Conservation (phyloP, 1,140 invertebrate species). For the Pogonomyrmex barbatus region DNA sequence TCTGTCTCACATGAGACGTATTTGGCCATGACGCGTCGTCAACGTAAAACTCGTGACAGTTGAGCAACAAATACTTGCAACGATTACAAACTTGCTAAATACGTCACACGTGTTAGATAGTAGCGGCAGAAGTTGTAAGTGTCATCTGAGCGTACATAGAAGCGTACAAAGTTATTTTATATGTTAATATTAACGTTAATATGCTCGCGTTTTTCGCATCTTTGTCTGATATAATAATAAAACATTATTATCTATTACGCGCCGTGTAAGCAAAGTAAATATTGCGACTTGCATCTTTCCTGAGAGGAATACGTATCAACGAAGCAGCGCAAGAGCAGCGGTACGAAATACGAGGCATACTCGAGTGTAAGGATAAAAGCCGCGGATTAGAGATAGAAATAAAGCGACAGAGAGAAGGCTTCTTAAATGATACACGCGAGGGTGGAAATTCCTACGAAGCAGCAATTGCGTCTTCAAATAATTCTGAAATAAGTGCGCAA, state of each 20-base stretch:
- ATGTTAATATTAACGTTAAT: background rate
- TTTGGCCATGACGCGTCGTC: constrained; percentile 4
- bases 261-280: background rate
- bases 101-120: background rate
- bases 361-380: constrained; percentile 30
- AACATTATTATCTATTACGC: background rate
- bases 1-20: background rate
- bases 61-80: background rate
- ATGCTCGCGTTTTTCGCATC: background rate
- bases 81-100: background rate
- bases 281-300: background rate
- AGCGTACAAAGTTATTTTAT: background rate
- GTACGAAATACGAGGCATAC: constrained; percentile 20
- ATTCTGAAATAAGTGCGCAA: constrained; percentile 21
- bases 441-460: constrained; percentile 7
- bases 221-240: background rate
- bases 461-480: background rate
- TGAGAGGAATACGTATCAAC: background rate
- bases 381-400: background rate
- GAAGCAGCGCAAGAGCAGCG: background rate
- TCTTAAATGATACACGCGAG: constrained; percentile 17
- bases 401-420: background rate
- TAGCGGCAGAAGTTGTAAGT: background rate
- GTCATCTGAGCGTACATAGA: background rate
- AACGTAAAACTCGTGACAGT: background rate